A percentile compares a stretch with the other conserved stretches of the same genome.
Evolutionary conservation across 2,113 vertebrate genomes (phyloP).

Genomic region (Cynocephalus volans): DNA sequence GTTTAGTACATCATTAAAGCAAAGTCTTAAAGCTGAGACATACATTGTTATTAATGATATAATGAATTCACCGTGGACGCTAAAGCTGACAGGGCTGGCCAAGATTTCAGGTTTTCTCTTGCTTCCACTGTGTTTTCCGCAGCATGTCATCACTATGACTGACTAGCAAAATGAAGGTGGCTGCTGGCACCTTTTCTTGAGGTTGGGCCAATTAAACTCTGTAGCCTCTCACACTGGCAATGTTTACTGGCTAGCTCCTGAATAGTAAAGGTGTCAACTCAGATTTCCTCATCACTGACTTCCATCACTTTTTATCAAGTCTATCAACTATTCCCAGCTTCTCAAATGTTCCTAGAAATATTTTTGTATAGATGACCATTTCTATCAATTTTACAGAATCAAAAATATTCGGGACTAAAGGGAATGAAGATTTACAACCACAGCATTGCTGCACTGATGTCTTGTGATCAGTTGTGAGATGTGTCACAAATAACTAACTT

Average conservation of each 20-base stretch:
- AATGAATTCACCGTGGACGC: constrained; percentile 60
- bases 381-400: constrained; percentile 8
- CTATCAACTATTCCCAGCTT: constrained; percentile 5
- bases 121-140: constrained; percentile 29
- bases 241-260: constrained; percentile 39
- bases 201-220: constrained; percentile 62
- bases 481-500: constrained; percentile 12
- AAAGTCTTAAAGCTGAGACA: constrained; percentile 54
- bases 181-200: neutral
- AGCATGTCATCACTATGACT: constrained; percentile 64
- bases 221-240: neutral
- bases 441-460: neutral
- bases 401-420: constrained; percentile 40
- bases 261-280: constrained; percentile 57
- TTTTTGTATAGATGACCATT: constrained; percentile 22
- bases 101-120: constrained; percentile 47
- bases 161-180: constrained; percentile 75
- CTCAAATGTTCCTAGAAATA: neutral
- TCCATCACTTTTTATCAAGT: constrained; percentile 40
- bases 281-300: constrained; percentile 18
- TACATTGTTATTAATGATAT: constrained; percentile 68
- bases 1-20: constrained; percentile 75
- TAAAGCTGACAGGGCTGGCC: constrained; percentile 25
- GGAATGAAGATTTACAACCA: constrained; percentile 33
- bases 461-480: neutral